Base-by-base conservation (phyloP, 2,888 invertebrate genomes). In the Eupithecia subfuscata region DNA sequence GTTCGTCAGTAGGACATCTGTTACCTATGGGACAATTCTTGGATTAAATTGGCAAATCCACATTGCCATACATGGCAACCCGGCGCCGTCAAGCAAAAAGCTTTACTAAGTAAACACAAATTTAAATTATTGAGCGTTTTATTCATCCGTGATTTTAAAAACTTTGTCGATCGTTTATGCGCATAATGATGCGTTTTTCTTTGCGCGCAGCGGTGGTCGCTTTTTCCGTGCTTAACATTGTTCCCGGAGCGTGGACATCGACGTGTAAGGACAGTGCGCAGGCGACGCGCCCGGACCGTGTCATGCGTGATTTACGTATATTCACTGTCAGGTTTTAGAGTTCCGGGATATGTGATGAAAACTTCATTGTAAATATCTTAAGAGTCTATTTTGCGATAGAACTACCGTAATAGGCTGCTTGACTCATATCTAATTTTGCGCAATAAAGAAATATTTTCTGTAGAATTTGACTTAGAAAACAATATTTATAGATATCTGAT, bases 41-140 rank as follows among this genome's bases (percentile, higher is more conserved):
- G 86, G 88, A 91, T 92, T 92, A 91, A 91, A 92, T 91, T 91
- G 91, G 91, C 87, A 86, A 91, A 92, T 92, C 90, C 91, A 90
- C 92, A 92, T 92, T 89, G 84, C 92, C 92, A 80, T 91, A 88
- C 89, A 92, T 65, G 93, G 92, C 77, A 87, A 82, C 79, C 34
- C 87, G 91, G 92, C 90, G 91, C 91, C 80, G 90, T 84, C 82
- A 78, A 70, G 83, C 85, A 90, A 94, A 94, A 92, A 86, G 25
- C 84, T 80, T 78, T 83, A 84, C 88, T 91, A 93, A 92, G 91
- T 92, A 92, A 94, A 92, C 89, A 92, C 93, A 93, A 93, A 94
- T 93, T 95, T 93, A 89, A 93, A 92, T 94, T 92, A 94, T 92
- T 91, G 88, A 89, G 89, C 86, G 88, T 93, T 93, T 93, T 91